Percentiles rank a stretch among this genome's conserved stretches.
Evolutionary conservation across 2,888 invertebrate genomes (phyloP).

Genomic region (Eledone cirrhosa): DNA sequence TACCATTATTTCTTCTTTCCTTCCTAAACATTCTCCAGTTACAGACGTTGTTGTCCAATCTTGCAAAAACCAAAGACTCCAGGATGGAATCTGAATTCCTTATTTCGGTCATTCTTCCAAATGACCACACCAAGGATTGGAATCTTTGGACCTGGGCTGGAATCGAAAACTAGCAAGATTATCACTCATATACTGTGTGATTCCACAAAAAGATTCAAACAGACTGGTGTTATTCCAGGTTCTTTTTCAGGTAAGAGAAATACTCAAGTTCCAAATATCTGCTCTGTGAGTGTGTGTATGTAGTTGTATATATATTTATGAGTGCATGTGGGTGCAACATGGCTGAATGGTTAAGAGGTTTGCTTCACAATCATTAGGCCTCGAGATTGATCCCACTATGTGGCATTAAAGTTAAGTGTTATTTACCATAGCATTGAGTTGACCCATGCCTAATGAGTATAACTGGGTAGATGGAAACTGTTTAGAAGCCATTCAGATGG

Average conservation of each 20-base stretch:
- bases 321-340: no score
- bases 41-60: constrained; percentile 55
- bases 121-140: constrained; percentile 54
- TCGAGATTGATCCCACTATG: no score
- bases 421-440: no score
- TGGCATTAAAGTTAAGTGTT: no score
- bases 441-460: no score
- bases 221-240: constrained; percentile 55
- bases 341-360: no score
- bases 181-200: constrained; percentile 51
- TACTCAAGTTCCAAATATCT: background rate
- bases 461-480: no score
- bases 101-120: constrained; percentile 52
- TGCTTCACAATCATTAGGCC: no score
- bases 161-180: constrained; percentile 51
- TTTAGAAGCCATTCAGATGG: no score
- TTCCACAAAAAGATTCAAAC: constrained; percentile 41
- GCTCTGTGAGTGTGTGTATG: background rate
- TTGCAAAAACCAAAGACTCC: constrained; percentile 43
- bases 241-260: constrained; percentile 54
- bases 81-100: background rate
- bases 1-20: no score
- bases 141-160: constrained; percentile 61
- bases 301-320: no score
- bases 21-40: no score